These are phyloP conservation scores for Characodon lateralis DNA, from an alignment of 2,797 vertebrate genomes.

Conservation along the genomic window DNA sequence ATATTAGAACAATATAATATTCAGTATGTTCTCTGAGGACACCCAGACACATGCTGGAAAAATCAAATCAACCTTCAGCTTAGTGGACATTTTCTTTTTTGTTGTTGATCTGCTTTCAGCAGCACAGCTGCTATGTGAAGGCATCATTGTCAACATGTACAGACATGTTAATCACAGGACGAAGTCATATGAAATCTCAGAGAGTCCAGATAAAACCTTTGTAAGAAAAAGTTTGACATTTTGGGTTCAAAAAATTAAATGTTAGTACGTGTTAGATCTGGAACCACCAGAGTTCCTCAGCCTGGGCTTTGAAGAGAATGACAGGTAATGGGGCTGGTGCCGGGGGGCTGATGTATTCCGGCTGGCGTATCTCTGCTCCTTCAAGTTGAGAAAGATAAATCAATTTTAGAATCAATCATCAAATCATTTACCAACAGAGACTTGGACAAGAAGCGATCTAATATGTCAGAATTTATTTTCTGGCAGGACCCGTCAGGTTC, in stretches of 20 bases:
- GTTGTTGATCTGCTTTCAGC: neutral
- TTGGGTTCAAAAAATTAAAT: neutral
- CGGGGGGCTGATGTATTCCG: neutral
- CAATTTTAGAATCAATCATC: constrained; percentile 8
- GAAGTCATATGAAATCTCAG: neutral
- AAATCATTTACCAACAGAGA: constrained; percentile 1
- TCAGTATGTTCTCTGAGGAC: neutral
- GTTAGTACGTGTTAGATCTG: neutral
- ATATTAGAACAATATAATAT: neutral
- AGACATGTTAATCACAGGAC: neutral
- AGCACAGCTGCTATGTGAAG: neutral
- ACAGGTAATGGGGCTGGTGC: neutral
- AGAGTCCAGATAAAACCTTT: neutral
- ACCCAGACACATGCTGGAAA: neutral
- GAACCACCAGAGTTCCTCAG: neutral
- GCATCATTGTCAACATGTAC: neutral
- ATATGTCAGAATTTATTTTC: neutral
- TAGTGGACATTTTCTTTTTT: neutral
- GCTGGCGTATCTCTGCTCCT: neutral
- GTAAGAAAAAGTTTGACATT: neutral
- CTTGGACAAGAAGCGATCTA: neutral
- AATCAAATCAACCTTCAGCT: neutral
- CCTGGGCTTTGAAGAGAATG: neutral
- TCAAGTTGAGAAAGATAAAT: constrained; percentile 6
- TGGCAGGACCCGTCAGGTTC: neutral